Evolutionary conservation across 1,140 invertebrate species (phyloP), one percentile per base, ranked within the genome.

Genomic region (Drosophila jambulina): DNA sequence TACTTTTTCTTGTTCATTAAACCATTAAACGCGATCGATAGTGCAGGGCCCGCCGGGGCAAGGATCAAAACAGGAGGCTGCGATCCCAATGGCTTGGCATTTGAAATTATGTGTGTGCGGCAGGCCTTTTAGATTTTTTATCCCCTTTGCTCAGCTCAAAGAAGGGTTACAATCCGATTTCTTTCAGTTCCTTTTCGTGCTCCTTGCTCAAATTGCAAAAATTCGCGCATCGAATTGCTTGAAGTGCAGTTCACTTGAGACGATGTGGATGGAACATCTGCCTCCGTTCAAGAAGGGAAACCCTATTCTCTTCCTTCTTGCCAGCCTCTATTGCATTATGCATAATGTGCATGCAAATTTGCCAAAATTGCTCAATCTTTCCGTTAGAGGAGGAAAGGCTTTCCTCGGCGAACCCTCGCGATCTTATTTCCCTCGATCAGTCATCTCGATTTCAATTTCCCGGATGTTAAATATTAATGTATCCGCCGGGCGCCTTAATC

Each of bases 1-100:
- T 86, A 86, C 82, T 82, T 86, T 86, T 86, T 86, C 78, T 86
- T 86, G 82, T 86, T 86, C 82, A 86, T 86, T 86, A 85, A 85
- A 86, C 82, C 82, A 86, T 85, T 85, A 85, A 86, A 63, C 75
- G 78, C 78, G 82, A 86, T 86, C 83, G 82, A 86, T 86, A 79
- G 84, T 49, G 64, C 68, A 58, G 53, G 64, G 54, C 51, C 29
- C 54, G 48, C 57, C 57, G 49, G 59, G 58, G 60, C 72, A 60
- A 78, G 59, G 77, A 78, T 79, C 75, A 79, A 83, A 57, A 82
- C 64, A 83, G 58, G 71, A 57, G 48, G 43, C 60, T 53, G 81
- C 60, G 38, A 40, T 54, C 57, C n/a, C 75, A 81, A 59, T 63
- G 60, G 59, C 74, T 59, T 72, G 46, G 57, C 48, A 68, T 64